Evolutionary conservation across 2,113 vertebrate genomes (phyloP).

Genomic region (Sisor rabdophorus): DNA sequence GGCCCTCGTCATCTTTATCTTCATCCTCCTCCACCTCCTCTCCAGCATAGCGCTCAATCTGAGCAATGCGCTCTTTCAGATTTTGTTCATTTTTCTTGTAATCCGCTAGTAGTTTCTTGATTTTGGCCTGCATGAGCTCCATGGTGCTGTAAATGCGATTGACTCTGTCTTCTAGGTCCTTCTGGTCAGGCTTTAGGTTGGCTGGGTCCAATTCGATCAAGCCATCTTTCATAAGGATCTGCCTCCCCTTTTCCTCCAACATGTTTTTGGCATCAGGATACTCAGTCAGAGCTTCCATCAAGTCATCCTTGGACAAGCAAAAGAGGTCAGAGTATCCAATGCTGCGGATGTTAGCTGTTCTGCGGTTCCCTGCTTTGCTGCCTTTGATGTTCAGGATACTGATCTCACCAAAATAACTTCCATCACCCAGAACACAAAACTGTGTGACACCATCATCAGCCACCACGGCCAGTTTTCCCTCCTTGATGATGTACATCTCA

Average conservation of each 20-base stretch:
- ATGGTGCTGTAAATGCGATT: slow-evolving; percentile 74
- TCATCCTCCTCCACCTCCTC: slow-evolving; percentile 64
- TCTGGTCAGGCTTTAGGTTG: slow-evolving; percentile 79
- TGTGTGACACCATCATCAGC: slow-evolving; percentile 93
- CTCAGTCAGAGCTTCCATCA: slow-evolving; percentile 91
- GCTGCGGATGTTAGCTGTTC: slow-evolving; percentile 95
- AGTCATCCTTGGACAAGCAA: slow-evolving; percentile 92
- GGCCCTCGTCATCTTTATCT: slow-evolving; percentile 53
- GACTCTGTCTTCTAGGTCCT: slow-evolving; percentile 85
- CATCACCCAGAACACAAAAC: slow-evolving; percentile 90
- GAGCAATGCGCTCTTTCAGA: slow-evolving; percentile 73
- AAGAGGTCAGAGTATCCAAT: slow-evolving; percentile 95
- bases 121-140: slow-evolving; percentile 79
- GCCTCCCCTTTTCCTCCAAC: slow-evolving; percentile 91
- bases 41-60: slow-evolving; percentile 74
- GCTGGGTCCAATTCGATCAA: slow-evolving; percentile 84
- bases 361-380: slow-evolving; percentile 92
- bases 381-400: slow-evolving; percentile 98
- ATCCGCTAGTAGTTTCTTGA: slow-evolving; percentile 80
- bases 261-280: slow-evolving; percentile 93
- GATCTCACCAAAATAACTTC: slow-evolving; percentile 96
- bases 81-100: slow-evolving; percentile 73
- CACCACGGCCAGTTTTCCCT: slow-evolving; percentile 92
- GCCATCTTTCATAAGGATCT: slow-evolving; percentile 92
- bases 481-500: slow-evolving; percentile 99